Conservation (phyloP, 2,113 vertebrate species). For the Lagopus muta region DNA sequence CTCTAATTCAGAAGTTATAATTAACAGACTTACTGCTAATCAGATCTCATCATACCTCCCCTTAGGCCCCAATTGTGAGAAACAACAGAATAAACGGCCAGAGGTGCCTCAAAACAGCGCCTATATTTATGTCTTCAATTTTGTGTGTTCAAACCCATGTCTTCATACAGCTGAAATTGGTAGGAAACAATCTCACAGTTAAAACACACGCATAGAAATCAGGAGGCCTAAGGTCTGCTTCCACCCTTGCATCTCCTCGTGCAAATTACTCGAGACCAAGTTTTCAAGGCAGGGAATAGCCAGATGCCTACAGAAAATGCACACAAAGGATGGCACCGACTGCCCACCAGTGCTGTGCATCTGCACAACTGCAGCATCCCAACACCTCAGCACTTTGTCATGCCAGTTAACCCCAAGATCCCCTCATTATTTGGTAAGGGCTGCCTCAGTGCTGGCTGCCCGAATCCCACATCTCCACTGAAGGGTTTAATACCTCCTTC, state of each 20-base stretch:
- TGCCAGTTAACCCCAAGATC: conserved; percentile 23
- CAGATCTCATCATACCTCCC: conserved; percentile 68
- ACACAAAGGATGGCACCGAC: background rate
- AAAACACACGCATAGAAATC: background rate
- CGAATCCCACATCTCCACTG: background rate
- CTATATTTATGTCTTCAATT: background rate
- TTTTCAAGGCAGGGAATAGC: background rate
- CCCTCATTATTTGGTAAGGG: background rate
- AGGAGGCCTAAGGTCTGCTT: background rate
- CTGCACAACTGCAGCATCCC: background rate
- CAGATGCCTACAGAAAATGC: background rate
- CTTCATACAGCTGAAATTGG: background rate
- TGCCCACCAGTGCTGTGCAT: background rate
- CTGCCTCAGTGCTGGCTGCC: background rate
- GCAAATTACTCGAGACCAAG: background rate
- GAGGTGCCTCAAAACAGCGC: conserved; percentile 30
- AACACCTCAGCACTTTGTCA: conserved; percentile 63
- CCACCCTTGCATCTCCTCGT: background rate
- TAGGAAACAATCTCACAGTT: background rate
- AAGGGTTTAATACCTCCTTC: background rate
- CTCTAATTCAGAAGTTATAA: conserved; percentile 74
- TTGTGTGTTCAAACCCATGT: background rate
- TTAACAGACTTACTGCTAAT: conserved; percentile 79
- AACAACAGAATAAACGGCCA: conserved; percentile 48
- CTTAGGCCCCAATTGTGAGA: conserved; percentile 68